Evolutionary conservation across 1,140 invertebrate genomes (phyloP).

Genomic region (Drosophila azteca): DNA sequence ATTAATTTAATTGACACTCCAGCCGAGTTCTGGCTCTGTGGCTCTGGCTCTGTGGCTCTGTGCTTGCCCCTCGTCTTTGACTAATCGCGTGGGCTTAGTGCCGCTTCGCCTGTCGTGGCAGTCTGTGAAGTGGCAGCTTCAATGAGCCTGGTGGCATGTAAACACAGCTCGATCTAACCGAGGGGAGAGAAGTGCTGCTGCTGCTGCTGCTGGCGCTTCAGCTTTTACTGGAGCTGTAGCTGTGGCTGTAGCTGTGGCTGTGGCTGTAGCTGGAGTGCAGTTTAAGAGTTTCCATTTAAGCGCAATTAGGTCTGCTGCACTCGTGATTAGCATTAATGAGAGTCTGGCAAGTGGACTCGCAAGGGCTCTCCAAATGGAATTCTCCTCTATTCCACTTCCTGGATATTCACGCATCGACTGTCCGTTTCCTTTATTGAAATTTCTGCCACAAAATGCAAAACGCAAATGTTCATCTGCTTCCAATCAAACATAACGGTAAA

Average conservation of each 20-base stretch:
- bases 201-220: too few relatives aligned
- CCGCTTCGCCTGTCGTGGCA: constrained; percentile 31
- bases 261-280: constrained; percentile 38
- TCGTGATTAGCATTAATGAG: constrained; percentile 72
- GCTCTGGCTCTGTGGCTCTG: constrained; percentile 10
- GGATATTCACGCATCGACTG: too few relatives aligned
- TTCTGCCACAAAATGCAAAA: too few relatives aligned
- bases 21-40: constrained; percentile 49
- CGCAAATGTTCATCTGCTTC: constrained; percentile 12
- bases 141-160: constrained; percentile 61
- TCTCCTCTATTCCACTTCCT: too few relatives aligned
- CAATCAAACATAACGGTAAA: constrained; percentile 51
- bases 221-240: too few relatives aligned
- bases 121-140: constrained; percentile 59
- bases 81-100: constrained; percentile 69
- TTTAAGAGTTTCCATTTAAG: constrained; percentile 77
- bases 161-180: constrained; percentile 42
- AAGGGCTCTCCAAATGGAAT: background rate
- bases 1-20: constrained; percentile 81
- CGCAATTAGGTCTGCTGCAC: constrained; percentile 67
- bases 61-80: constrained; percentile 29
- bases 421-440: too few relatives aligned
- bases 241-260: background rate
- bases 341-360: constrained; percentile 29
- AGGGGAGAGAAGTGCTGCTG: background rate